Percentiles rank a stretch among this genome's conserved stretches.
These are phyloP conservation scores for Calameuta idolon DNA, from an alignment of 2,888 invertebrate genomes.

Conservation along the genomic window DNA sequence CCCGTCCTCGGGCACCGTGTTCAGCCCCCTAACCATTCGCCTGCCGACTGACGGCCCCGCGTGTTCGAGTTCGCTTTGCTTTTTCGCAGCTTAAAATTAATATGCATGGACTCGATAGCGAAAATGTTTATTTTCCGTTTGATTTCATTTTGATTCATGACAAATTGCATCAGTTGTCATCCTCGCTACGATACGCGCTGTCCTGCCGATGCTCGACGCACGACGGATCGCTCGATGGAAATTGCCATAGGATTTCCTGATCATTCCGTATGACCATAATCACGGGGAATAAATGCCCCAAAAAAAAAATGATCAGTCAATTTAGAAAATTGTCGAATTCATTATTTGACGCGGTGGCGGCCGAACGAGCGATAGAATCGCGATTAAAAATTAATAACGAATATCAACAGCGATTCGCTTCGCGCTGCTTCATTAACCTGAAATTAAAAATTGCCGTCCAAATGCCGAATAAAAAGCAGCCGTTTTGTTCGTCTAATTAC, in stretches of 20 bases:
- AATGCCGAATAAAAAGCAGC: constrained; percentile 50
- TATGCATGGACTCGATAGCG: constrained; percentile 63
- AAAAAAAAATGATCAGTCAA: background rate
- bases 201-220: background rate
- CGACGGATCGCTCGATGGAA: background rate
- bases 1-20: background rate
- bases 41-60: background rate
- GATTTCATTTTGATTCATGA: constrained; percentile 66
- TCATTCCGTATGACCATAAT: background rate
- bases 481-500: constrained; percentile 50
- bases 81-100: constrained; percentile 66
- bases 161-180: constrained; percentile 49
- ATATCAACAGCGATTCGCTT: constrained; percentile 57
- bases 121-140: constrained; percentile 65
- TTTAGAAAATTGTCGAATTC: background rate
- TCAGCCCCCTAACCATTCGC: background rate
- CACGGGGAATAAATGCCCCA: background rate
- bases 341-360: background rate
- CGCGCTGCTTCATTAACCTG: constrained; percentile 55
- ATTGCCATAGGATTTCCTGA: background rate
- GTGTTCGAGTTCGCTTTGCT: constrained; percentile 43
- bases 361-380: constrained; percentile 30
- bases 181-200: background rate
- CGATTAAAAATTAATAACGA: constrained; percentile 65
- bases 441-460: constrained; percentile 59